phyloP scores from a whole-genome alignment of 2,113 vertebrate genomes.

The Fukomys damarensis region DNA sequence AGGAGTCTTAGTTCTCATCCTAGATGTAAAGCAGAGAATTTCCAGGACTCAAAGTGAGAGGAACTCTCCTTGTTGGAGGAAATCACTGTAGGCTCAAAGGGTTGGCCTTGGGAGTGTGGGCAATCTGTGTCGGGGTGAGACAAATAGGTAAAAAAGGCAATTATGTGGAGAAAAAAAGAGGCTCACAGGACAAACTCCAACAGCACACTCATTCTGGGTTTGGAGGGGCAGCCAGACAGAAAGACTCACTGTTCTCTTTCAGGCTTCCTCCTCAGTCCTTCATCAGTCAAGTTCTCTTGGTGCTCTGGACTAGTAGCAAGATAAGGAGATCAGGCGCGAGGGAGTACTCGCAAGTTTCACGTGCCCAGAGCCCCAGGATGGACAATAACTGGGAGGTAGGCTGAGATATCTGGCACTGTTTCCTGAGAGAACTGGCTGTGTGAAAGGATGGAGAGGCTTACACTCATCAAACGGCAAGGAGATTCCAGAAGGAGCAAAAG shows the following conservation, averaged over 20 bases:
- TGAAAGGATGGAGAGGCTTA: not conserved
- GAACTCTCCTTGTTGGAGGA: conserved; percentile 7
- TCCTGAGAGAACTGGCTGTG: not conserved
- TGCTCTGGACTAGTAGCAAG: not conserved
- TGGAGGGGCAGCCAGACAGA: not conserved
- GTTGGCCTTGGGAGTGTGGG: not conserved
- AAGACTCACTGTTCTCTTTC: not conserved
- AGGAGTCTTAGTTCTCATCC: conserved; percentile 46
- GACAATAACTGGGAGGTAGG: not conserved
- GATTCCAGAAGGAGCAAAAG: conserved; percentile 17
- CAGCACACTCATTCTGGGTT: not conserved
- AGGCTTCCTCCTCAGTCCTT: not conserved
- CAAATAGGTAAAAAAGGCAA: conserved; percentile 24
- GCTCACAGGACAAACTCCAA: not conserved
- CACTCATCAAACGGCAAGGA: conserved; percentile 31
- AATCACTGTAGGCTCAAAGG: not conserved
- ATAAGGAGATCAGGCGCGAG: not conserved
- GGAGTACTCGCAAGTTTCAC: not conserved
- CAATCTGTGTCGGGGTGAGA: not conserved
- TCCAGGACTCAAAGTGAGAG: conserved; percentile 15
- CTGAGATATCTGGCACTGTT: not conserved
- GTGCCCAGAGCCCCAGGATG: not conserved
- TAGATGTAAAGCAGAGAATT: conserved; percentile 66
- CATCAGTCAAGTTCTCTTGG: not conserved
- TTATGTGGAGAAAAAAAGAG: not conserved